A percentile compares a stretch with the other conserved stretches of the same genome.
phyloP scores from a whole-genome alignment of 2,113 vertebrate species.

The Protobothrops mucrosquamatus region DNA sequence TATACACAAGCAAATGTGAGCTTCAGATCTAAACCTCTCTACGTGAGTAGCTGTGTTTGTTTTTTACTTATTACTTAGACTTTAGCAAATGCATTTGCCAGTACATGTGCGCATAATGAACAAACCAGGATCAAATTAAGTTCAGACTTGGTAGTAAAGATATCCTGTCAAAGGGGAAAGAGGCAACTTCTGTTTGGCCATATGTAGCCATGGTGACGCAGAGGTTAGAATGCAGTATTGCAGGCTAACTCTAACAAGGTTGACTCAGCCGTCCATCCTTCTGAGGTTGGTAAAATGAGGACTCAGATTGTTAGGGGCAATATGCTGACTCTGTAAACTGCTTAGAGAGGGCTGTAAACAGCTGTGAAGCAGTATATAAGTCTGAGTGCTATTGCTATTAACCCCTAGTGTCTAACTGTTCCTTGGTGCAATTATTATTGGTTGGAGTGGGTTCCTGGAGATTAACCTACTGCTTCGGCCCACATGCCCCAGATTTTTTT shows the following conservation, averaged over 20 bases:
- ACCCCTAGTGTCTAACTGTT: background rate
- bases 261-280: background rate
- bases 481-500: background rate
- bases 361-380: too few relatives aligned
- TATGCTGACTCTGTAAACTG: background rate
- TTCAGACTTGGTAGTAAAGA: background rate
- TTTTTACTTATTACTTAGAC: background rate
- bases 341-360: background rate
- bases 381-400: background rate
- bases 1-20: background rate
- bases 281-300: background rate
- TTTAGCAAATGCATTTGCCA: background rate
- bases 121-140: background rate
- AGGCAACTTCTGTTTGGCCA: background rate
- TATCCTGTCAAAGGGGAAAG: background rate
- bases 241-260: background rate
- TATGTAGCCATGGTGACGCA: background rate
- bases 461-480: background rate
- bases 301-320: background rate
- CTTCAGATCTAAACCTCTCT: background rate
- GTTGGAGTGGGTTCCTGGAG: background rate
- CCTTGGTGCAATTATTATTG: background rate
- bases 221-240: background rate
- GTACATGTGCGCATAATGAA: background rate
- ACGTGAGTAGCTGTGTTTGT: background rate